Base-by-base conservation (phyloP, 2,113 vertebrate genomes). In the Clarias batrachus region DNA sequence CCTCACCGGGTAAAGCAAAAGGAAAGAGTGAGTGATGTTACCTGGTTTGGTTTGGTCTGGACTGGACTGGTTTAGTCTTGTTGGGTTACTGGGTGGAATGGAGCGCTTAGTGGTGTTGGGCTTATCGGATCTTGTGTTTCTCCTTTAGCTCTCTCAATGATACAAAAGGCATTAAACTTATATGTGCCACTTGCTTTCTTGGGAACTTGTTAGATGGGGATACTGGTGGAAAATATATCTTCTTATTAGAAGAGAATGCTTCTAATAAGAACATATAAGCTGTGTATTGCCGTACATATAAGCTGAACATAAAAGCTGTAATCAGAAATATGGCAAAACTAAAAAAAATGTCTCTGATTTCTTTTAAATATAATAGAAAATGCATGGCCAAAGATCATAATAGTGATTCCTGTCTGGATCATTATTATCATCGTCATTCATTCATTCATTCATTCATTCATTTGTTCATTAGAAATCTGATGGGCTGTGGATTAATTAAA, bases 1-100 rank as follows among this genome's bases (percentile, higher is more conserved):
- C 91, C 89, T 85, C 89, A 91, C 85, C 93, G 88, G 87, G 85
- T 91, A 89, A 94, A 92, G 90, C 30, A 84, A 83, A 94, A 91
- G 92, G 93, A 94, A 88, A 93, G 92, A 93, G 94, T 95, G 93
- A 95, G 95, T 95, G 91, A 92, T 90, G 89, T 89, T 89, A 90
- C 88, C 85, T 90, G 90, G 86, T n/a, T 10, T 83, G 37, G 4
- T 56, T 17, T 27, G 80, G 80, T 52, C 41, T 56, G 54, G 13
- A 27, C 11, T 76, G 73, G n/a, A 4, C 8, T 30, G 54, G 76
- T 59, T 17, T 79, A 27, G 9, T 59, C 16, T 78, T 52, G n/a
- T 27, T 56, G 23, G 71, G 27, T 73, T 81, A 52, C 8, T 66
- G 85, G 82, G 48, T 48, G 48, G 85, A 14, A 59, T 63, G 57